Percentiles rank a stretch among this genome's conserved stretches.
Conservation (phyloP, 2,797 vertebrate genomes). For the Cyclura pinguis region DNA sequence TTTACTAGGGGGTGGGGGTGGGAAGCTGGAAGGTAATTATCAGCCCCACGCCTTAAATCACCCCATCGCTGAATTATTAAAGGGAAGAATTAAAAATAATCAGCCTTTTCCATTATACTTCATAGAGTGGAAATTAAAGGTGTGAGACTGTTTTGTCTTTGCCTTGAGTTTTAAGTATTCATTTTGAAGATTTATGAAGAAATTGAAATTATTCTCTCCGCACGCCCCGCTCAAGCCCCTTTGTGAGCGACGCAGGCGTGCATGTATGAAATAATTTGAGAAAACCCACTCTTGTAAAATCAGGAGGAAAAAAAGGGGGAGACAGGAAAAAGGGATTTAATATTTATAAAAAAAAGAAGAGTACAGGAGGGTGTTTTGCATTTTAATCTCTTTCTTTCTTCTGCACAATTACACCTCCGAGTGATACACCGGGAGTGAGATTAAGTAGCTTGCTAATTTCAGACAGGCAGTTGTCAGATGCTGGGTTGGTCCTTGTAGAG, state of each 20-base stretch:
- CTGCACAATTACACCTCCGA: conserved; percentile 81
- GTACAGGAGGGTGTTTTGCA: conserved; percentile 76
- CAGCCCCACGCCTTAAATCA: conserved; percentile 80
- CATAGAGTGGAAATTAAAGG: conserved; percentile 85
- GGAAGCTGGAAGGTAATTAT: conserved; percentile 83
- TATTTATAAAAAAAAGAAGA: conserved; percentile 64
- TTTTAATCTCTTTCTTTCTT: conserved; percentile 80
- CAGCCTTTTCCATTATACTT: conserved; percentile 83
- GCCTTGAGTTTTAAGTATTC: conserved; percentile 80
- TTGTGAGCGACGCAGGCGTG: conserved; percentile 62
- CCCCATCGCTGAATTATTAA: conserved; percentile 82
- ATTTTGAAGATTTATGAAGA: conserved; percentile 79
- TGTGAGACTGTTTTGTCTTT: conserved; percentile 81
- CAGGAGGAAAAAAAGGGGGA: conserved; percentile 61
- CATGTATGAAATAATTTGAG: conserved; percentile 39
- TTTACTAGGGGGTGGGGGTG: conserved; percentile 71
- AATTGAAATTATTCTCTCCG: conserved; percentile 77
- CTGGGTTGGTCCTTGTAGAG: conserved; percentile 64
- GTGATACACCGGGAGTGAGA: conserved; percentile 75
- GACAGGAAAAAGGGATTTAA: conserved; percentile 72
- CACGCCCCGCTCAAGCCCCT: conserved; percentile 66
- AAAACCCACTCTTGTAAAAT: conserved; percentile 74
- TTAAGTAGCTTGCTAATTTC: conserved; percentile 77
- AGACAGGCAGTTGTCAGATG: conserved; percentile 67
- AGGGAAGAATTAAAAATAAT: conserved; percentile 86